Conservation (phyloP, 1,140 invertebrate species). For the Bombus affinis region DNA sequence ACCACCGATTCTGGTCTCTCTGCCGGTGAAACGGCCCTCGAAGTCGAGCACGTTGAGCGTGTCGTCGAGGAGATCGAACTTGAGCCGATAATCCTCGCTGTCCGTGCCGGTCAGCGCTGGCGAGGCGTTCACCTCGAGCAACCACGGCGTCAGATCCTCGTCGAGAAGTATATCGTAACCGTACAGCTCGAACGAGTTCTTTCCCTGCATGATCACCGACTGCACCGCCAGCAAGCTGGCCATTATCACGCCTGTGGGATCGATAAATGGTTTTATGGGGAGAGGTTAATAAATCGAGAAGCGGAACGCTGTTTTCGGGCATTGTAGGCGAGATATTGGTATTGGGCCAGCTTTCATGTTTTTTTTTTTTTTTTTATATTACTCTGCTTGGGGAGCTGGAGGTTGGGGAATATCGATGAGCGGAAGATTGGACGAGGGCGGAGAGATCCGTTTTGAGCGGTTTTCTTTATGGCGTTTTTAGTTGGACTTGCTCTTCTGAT, state of each 20-base stretch:
- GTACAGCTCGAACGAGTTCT: slow-evolving; percentile 86
- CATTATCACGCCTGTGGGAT: slow-evolving; percentile 79
- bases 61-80: slow-evolving; percentile 80
- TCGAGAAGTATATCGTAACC: slow-evolving; percentile 87
- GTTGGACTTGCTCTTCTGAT: too few species aligned
- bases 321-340: too few species aligned
- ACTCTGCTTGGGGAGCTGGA: too few species aligned
- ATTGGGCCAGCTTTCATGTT: too few species aligned
- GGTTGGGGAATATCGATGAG: too few species aligned
- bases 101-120: slow-evolving; percentile 86
- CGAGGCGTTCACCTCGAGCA: slow-evolving; percentile 86
- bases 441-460: too few species aligned
- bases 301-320: too few species aligned
- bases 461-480: too few species aligned
- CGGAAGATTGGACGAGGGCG: too few species aligned
- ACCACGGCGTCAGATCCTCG: slow-evolving; percentile 85
- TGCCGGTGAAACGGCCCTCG: slow-evolving; percentile 80
- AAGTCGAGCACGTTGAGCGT: slow-evolving; percentile 80
- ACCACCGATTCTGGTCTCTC: slow-evolving; percentile 84
- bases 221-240: slow-evolving; percentile 84
- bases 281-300: background rate
- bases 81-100: slow-evolving; percentile 82
- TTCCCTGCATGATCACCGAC: slow-evolving; percentile 78
- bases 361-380: too few species aligned
- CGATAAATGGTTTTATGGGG: background rate